A percentile compares a stretch with the other conserved stretches of the same genome.
phyloP scores from a whole-genome alignment of 2,888 invertebrate genomes.

The Tenthredo amoena region DNA sequence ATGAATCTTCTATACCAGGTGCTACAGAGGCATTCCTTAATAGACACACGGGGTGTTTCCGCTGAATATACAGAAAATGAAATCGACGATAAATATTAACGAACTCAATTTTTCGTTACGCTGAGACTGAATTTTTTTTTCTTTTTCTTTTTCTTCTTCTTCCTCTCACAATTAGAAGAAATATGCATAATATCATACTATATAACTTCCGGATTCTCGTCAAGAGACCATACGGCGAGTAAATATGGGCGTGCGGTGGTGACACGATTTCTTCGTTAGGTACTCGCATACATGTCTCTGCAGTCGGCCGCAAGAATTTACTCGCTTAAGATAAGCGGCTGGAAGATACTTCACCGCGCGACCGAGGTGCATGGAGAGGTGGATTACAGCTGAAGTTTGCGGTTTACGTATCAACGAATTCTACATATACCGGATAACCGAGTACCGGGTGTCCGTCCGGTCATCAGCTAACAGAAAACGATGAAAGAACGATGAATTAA shows the following conservation, averaged over 20 bases:
- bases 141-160: too few species aligned
- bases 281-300: background rate
- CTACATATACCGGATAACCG: background rate
- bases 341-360: background rate
- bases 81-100: background rate
- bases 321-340: background rate
- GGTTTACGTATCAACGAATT: conserved; percentile 29
- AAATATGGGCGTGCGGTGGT: conserved; percentile 40
- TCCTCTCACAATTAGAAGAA: too few species aligned
- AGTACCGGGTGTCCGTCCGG: background rate
- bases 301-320: conserved; percentile 11
- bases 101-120: background rate
- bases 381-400: conserved; percentile 41
- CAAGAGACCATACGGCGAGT: background rate
- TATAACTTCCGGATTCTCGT: conserved; percentile 31
- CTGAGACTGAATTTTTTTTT: too few species aligned
- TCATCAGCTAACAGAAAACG: background rate
- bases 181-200: background rate
- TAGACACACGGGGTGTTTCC: background rate
- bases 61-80: background rate
- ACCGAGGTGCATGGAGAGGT: conserved; percentile 1
- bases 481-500: background rate
- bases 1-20: background rate
- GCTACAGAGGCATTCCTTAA: background rate
- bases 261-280: conserved; percentile 34